Conservation (phyloP, 2,113 vertebrate genomes). For the Poeciliopsis retropinna region DNA sequence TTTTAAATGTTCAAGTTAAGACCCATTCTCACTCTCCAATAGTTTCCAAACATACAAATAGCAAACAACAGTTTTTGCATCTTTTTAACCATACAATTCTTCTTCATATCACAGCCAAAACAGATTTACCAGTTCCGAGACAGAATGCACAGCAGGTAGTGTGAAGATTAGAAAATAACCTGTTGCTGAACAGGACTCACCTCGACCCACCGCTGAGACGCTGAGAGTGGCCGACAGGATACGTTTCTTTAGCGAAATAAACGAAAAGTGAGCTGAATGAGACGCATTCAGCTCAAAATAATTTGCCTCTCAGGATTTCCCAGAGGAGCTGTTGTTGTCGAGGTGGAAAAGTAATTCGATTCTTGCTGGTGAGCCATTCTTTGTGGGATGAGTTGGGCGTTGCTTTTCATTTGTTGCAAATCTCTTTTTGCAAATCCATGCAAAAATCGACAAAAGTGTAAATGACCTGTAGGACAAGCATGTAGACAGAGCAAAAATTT, state of each 20-base stretch:
- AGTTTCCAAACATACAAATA: not conserved
- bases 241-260: conserved; percentile 17
- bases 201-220: not conserved
- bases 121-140: conserved; percentile 17
- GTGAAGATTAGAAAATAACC: conserved; percentile 20
- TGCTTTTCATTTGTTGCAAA: conserved; percentile 38
- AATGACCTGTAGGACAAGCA: conserved; percentile 4
- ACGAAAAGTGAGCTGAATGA: conserved; percentile 17
- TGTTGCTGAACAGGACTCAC: conserved; percentile 20
- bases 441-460: not conserved
- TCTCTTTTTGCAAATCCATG: not conserved
- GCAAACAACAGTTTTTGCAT: not conserved
- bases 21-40: not conserved
- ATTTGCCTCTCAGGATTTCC: conserved; percentile 32
- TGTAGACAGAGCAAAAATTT: not conserved
- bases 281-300: conserved; percentile 5
- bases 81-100: conserved; percentile 2
- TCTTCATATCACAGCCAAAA: conserved; percentile 24
- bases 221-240: not conserved
- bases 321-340: conserved; percentile 15
- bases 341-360: conserved; percentile 52
- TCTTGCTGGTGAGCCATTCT: conserved; percentile 40
- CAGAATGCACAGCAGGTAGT: not conserved
- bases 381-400: conserved; percentile 14
- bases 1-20: not conserved